These are phyloP conservation scores for Capreolus pygargus DNA, from an alignment of 2,113 vertebrate species.

Conservation along the genomic window DNA sequence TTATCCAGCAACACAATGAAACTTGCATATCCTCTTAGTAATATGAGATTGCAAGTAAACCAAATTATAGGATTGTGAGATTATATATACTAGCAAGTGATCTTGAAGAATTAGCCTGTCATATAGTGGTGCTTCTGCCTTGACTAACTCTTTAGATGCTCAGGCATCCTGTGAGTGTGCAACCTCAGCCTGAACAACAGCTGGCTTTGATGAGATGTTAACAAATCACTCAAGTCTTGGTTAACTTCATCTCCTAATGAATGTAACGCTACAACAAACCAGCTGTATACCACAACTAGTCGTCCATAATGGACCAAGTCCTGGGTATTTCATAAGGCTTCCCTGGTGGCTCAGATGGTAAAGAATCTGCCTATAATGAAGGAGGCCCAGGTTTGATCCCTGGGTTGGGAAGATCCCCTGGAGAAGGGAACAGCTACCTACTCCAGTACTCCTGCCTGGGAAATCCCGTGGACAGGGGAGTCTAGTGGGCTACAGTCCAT, in stretches of 20 bases:
- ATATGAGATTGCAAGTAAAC: background rate
- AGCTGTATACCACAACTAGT: background rate
- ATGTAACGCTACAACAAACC: background rate
- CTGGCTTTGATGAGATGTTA: background rate
- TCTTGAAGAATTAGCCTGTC: background rate
- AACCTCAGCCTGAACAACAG: background rate
- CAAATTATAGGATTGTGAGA: background rate
- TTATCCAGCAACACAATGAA: background rate
- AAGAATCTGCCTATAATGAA: background rate
- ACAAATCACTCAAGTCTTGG: background rate
- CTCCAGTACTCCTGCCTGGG: background rate
- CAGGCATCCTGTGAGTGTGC: background rate
- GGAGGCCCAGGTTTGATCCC: background rate
- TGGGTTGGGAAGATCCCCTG: background rate
- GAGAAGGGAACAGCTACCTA: background rate
- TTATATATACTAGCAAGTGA: constrained; percentile 25
- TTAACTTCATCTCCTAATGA: background rate
- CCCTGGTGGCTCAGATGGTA: background rate
- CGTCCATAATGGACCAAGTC: background rate
- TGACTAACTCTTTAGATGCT: background rate
- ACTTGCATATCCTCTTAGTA: background rate
- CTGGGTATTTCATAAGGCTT: background rate
- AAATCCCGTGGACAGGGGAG: background rate
- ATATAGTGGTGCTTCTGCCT: background rate
- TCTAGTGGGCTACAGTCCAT: background rate